Base-by-base conservation (phyloP, 2,888 invertebrate species). In the Xestia sexstrigata region DNA sequence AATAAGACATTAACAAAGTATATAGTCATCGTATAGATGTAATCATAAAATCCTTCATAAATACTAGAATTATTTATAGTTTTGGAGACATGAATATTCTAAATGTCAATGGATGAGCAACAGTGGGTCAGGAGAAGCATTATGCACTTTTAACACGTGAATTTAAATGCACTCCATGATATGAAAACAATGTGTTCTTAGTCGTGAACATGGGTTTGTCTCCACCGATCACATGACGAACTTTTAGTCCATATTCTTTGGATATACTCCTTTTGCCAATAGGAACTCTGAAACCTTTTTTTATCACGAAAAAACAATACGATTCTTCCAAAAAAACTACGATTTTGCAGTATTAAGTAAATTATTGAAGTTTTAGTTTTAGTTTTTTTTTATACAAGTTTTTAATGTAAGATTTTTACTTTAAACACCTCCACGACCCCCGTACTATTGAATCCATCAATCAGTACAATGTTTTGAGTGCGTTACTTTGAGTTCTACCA, bases 71-170 rank as follows among this genome's bases (percentile, higher is more conserved):
- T 55, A 70, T 63, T 70, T 8, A 70, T 69, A 52, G 45, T 55
- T 70, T 70, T 70, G 30, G 55, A 60, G 55, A 70, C 60, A 81
- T 70, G 17, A 66, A 67, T 76, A 70, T 62, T 55, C 17, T 75
- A 70, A 76, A 76, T 80, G 70, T 13, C 79, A 68, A 26, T 45
- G 42, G 17, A 62, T 42, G 39, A 75, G 15, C 52, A 66, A 45
- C n/a, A 15, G 39, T n/a, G 47, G 30, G 30, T 74, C 60, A 52
- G 60, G 23, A 45, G n/a, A 30, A 39, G 26, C 13, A n/a, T 23
- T 35, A 58, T 42, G 68, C 30, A 81, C 13, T 55, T 70, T 62
- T 5, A 62, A 70, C 60, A 39, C 23, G 9, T 65, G 49, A 20
- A 20, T 30, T 63, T 74, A n/a, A 30, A 66, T 30, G 66, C 49